Evolutionary conservation across 1,140 invertebrate species (phyloP).

Genomic region (Cyclargus thomasi): DNA sequence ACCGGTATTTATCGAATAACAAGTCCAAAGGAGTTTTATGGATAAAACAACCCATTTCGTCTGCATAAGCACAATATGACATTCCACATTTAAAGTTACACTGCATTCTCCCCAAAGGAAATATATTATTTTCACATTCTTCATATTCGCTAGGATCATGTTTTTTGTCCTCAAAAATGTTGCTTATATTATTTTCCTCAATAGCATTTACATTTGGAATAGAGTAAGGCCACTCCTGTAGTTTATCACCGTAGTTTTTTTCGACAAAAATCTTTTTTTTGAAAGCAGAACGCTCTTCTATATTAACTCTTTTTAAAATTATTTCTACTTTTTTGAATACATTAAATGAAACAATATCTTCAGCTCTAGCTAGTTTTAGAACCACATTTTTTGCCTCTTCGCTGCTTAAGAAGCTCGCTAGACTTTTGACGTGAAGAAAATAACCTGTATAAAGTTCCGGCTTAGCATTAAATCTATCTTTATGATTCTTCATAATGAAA

Average conservation of each 20-base stretch:
- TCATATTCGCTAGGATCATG: slow-evolving; percentile 12
- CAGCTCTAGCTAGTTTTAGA: neutral
- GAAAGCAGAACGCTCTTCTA: slow-evolving; percentile 33
- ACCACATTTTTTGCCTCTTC: neutral
- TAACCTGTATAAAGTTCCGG: neutral
- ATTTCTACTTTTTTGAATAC: slow-evolving; percentile 34
- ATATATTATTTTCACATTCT: neutral
- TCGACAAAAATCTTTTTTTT: slow-evolving; percentile 45
- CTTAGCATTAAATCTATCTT: slow-evolving; percentile 5
- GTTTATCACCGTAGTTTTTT: slow-evolving; percentile 32
- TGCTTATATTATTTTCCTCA: neutral
- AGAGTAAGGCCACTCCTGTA: slow-evolving; percentile 38
- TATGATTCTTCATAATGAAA: slow-evolving; percentile 10
- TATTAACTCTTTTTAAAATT: slow-evolving; percentile 38
- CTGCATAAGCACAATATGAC: neutral
- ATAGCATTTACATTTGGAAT: slow-evolving; percentile 16
- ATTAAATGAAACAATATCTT: neutral
- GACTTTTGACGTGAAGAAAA: neutral
- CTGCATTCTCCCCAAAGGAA: neutral
- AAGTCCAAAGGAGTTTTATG: neutral
- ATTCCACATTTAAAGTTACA: neutral
- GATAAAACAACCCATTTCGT: neutral
- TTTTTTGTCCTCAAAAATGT: neutral
- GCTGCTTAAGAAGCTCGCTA: neutral
- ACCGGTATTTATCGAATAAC: slow-evolving; percentile 3